These are phyloP conservation scores for Alouatta palliata DNA, from an alignment of 2,113 vertebrate species.

Conservation along the genomic window DNA sequence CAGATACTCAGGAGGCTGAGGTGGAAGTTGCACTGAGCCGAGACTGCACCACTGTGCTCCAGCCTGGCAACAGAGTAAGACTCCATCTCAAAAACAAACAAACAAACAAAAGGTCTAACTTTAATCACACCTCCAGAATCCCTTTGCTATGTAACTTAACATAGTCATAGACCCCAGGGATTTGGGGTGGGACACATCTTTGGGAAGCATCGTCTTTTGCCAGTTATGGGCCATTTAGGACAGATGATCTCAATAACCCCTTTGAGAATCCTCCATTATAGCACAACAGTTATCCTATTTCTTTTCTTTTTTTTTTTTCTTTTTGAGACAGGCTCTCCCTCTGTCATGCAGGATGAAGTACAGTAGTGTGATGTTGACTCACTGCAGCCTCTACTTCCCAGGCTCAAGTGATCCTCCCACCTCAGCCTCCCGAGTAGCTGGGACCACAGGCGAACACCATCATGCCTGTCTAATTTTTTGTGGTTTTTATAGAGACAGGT, in stretches of 20 bases:
- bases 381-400: background rate
- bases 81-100: too few species aligned
- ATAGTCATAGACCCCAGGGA: background rate
- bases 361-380: background rate
- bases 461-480: background rate
- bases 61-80: too few species aligned
- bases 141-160: background rate
- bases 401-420: background rate
- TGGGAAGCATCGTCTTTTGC: background rate
- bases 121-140: background rate
- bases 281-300: background rate
- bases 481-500: background rate
- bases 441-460: rapidly evolving
- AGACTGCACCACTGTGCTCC: too few species aligned
- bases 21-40: too few species aligned
- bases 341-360: background rate
- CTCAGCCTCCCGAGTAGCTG: background rate
- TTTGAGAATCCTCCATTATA: background rate
- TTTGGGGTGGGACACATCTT: background rate
- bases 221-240: background rate
- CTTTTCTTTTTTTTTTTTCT: too few species aligned
- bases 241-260: background rate
- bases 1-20: too few species aligned
- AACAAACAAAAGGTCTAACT: background rate
- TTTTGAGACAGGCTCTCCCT: background rate